phyloP scores from a whole-genome alignment of 2,113 vertebrate genomes.

The Cyphomyrus plagiostoma region DNA sequence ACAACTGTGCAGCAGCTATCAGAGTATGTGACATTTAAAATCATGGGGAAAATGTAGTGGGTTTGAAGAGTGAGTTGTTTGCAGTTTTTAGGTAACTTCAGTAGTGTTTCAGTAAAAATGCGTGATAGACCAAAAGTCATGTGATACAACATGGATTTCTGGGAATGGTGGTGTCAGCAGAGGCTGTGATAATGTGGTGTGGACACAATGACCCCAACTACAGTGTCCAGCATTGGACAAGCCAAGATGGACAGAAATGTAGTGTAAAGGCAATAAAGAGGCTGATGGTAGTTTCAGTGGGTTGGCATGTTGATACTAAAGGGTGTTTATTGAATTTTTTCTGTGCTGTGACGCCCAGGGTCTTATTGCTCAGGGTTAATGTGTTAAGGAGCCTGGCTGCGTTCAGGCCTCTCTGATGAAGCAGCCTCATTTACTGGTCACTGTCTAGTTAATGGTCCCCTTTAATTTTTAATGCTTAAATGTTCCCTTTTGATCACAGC shows the following conservation, averaged over 20 bases:
- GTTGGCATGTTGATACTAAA: neutral
- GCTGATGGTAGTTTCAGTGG: neutral
- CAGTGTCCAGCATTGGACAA: neutral
- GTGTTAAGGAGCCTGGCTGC: neutral
- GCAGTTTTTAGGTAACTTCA: neutral
- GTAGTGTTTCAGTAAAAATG: neutral
- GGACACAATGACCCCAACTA: neutral
- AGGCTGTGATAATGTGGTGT: neutral
- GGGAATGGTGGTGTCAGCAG: neutral
- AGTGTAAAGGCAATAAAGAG: neutral
- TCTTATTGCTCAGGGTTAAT: neutral
- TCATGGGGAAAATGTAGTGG: neutral
- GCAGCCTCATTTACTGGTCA: neutral
- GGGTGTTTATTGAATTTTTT: neutral
- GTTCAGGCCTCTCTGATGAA: neutral
- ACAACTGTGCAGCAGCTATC: neutral
- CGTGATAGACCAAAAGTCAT: neutral
- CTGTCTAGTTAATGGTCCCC: constrained; percentile 63
- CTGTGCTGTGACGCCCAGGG: neutral
- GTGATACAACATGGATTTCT: neutral
- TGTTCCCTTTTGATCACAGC: constrained; percentile 90
- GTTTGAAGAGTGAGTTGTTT: neutral
- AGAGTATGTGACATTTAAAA: neutral
- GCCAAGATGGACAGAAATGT: neutral
- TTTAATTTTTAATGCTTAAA: constrained; percentile 90